A percentile compares a stretch with the other conserved stretches of the same genome.
phyloP scores from a whole-genome alignment of 2,888 invertebrate species.

The Keiferia lycopersicella region DNA sequence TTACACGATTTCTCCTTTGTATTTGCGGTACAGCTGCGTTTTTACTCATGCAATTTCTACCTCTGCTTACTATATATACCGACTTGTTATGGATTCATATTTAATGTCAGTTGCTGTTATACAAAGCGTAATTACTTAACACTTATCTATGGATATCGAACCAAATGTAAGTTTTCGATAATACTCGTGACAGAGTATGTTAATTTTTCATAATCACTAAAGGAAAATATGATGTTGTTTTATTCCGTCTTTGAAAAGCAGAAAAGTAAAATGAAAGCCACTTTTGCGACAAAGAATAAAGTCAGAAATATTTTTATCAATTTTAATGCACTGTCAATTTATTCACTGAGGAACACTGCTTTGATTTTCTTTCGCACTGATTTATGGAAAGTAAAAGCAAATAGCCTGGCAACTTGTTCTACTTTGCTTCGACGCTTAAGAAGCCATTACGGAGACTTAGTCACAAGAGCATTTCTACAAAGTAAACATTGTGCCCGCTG shows the following conservation, averaged over 20 bases:
- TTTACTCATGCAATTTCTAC: neutral
- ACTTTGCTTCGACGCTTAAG: neutral
- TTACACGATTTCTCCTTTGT: constrained; percentile 4
- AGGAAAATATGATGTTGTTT: too few relatives aligned
- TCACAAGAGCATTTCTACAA: constrained; percentile 17
- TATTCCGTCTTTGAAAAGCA: too few relatives aligned
- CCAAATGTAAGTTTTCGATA: too few relatives aligned
- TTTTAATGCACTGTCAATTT: neutral
- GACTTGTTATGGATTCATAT: neutral
- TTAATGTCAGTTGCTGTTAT: neutral
- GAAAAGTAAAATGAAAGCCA: too few relatives aligned
- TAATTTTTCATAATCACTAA: too few relatives aligned
- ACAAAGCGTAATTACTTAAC: too few relatives aligned
- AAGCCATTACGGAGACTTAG: constrained; percentile 16
- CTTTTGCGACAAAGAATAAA: too few relatives aligned
- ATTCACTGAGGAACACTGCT: neutral
- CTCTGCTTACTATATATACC: neutral
- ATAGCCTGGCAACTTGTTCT: neutral
- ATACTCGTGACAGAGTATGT: too few relatives aligned
- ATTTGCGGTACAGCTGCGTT: neutral
- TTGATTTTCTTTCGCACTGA: constrained; percentile 5
- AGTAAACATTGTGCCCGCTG: constrained; percentile 20
- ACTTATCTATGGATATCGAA: too few relatives aligned
- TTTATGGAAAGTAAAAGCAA: constrained; percentile 7
- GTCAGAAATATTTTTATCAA: too few relatives aligned